Evolutionary conservation across 37 sponge, comb jelly and placozoan species (phyloP).

Genomic region (Oscarella lobularis): DNA sequence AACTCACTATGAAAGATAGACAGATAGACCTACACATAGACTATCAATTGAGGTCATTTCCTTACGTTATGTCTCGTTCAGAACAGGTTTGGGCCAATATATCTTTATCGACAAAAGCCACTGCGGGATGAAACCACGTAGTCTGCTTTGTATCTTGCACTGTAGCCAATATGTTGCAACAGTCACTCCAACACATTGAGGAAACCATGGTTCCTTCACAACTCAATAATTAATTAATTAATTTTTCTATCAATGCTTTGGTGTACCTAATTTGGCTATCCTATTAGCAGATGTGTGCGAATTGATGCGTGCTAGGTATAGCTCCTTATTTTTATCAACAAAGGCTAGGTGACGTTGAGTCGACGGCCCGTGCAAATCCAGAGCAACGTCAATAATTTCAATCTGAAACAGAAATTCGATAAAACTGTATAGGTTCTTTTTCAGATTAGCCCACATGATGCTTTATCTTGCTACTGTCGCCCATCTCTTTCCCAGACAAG

Average conservation of each 20-base stretch:
- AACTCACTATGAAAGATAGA: slow-evolving; percentile 45
- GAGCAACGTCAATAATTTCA: slow-evolving; percentile 44
- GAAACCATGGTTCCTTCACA: slow-evolving; percentile 79
- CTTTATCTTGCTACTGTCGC: slow-evolving; percentile 13
- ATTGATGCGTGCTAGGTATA: slow-evolving; percentile 48
- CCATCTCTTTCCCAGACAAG: slow-evolving; percentile 50
- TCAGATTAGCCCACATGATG: neutral
- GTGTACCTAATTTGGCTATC: neutral
- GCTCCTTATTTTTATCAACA: slow-evolving; percentile 82
- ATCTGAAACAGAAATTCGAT: neutral
- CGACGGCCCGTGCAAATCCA: slow-evolving; percentile 48
- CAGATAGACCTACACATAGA: neutral
- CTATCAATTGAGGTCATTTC: neutral
- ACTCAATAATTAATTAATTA: neutral
- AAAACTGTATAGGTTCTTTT: neutral
- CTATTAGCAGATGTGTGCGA: neutral
- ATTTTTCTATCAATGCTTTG: neutral
- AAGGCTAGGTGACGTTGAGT: slow-evolving; percentile 51
- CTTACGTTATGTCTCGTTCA: slow-evolving; percentile 52
- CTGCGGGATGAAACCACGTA: slow-evolving; percentile 82
- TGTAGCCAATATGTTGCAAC: slow-evolving; percentile 74
- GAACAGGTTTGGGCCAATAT: slow-evolving; percentile 50
- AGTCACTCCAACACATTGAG: slow-evolving; percentile 64
- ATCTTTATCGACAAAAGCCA: slow-evolving; percentile 74
- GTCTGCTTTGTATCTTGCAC: slow-evolving; percentile 65